phyloP scores from a whole-genome alignment of 1,140 invertebrate species.

The Nilaparvata lugens region DNA sequence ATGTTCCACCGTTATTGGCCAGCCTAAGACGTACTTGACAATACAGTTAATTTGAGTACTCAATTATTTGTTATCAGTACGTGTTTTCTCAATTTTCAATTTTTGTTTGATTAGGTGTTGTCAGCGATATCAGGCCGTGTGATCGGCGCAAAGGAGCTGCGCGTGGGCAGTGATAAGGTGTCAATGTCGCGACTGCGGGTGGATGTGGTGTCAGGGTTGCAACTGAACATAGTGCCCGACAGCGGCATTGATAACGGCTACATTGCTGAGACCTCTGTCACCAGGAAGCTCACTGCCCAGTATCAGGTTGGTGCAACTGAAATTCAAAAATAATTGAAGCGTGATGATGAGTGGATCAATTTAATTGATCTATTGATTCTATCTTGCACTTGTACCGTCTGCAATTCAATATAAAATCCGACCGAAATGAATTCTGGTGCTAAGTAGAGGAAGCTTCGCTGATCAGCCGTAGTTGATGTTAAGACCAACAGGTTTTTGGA shows the following conservation, averaged over 20 bases:
- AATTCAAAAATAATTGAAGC: constrained; percentile 3
- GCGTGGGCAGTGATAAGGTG: constrained; percentile 86
- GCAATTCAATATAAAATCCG: background rate
- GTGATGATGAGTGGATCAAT: background rate
- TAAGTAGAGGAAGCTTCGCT: no score
- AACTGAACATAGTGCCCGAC: constrained; percentile 79
- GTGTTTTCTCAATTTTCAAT: no score
- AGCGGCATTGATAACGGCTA: constrained; percentile 78
- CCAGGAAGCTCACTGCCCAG: constrained; percentile 78
- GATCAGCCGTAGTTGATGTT: no score
- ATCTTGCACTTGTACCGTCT: no score
- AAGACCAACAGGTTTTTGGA: no score
- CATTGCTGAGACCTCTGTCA: constrained; percentile 79
- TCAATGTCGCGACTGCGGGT: constrained; percentile 71
- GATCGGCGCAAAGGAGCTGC: constrained; percentile 81
- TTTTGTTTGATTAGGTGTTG: constrained; percentile 48
- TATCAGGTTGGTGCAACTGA: constrained; percentile 65
- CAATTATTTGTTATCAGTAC: background rate
- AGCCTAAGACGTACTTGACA: background rate
- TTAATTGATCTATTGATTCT: no score
- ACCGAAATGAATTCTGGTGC: no score
- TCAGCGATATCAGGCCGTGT: constrained; percentile 87
- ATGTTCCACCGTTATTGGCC: background rate
- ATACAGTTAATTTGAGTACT: no score
- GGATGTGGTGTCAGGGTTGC: constrained; percentile 81